These are phyloP conservation scores for Brachyalestes nurse DNA, from an alignment of 2,797 vertebrate genomes.

Conservation along the genomic window DNA sequence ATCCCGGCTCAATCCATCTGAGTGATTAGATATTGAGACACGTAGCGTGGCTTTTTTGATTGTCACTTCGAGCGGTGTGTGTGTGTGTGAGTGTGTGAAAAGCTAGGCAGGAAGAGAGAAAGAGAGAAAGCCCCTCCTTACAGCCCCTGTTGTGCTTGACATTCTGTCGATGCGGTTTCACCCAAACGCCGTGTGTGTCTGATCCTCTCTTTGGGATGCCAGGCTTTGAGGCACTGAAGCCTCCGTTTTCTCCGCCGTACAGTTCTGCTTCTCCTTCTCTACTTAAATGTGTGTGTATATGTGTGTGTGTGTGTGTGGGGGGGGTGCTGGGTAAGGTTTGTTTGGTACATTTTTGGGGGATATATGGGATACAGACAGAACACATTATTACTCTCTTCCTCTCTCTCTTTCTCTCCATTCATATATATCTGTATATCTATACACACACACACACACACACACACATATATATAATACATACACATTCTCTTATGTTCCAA, in stretches of 20 bases:
- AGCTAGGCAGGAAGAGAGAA: constrained; percentile 46
- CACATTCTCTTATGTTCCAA: background rate
- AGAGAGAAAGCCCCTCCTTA: constrained; percentile 50
- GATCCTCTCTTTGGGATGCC: constrained; percentile 67
- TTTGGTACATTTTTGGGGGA: background rate
- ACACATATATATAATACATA: too few species aligned
- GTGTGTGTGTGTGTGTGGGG: background rate
- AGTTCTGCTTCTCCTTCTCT: constrained; percentile 36
- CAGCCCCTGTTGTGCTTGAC: constrained; percentile 73
- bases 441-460: too few species aligned
- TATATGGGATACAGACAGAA: too few species aligned
- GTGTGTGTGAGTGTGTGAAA: constrained; percentile 48
- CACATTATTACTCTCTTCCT: too few species aligned
- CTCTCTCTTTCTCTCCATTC: too few species aligned
- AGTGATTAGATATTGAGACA: constrained; percentile 44
- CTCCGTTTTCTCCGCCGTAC: constrained; percentile 67
- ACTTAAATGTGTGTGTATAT: constrained; percentile 44
- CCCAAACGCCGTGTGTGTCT: constrained; percentile 69
- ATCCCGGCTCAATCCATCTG: constrained; percentile 13
- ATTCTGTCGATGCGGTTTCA: constrained; percentile 77
- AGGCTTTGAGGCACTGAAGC: constrained; percentile 64
- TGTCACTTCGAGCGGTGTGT: constrained; percentile 40
- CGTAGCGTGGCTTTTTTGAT: constrained; percentile 2
- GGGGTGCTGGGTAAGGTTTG: too few species aligned
- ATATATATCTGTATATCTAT: too few species aligned